These are phyloP conservation scores for Sphaeridia pumilis DNA, from an alignment of 2,888 invertebrate species.

Conservation along the genomic window DNA sequence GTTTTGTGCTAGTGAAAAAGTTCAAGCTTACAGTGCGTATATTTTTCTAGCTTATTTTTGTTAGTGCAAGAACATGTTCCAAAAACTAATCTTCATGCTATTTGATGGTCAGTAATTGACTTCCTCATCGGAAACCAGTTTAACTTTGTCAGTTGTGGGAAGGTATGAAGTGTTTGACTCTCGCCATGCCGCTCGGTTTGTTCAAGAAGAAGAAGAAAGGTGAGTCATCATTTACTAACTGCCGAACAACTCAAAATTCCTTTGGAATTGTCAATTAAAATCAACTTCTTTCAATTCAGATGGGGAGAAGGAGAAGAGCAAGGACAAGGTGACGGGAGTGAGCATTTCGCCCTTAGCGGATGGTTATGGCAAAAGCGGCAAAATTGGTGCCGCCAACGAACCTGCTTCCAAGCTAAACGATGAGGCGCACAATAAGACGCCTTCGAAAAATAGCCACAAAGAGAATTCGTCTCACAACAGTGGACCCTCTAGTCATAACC, in stretches of 20 bases:
- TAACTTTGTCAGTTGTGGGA: too few species aligned
- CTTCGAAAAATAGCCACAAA: background rate
- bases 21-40: too few species aligned
- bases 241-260: background rate
- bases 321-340: background rate
- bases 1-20: too few species aligned
- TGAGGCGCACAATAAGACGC: background rate
- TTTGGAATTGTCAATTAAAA: background rate
- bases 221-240: background rate
- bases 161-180: slow-evolving; percentile 22
- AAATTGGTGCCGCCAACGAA: background rate
- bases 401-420: background rate
- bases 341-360: background rate
- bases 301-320: background rate
- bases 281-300: background rate
- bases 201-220: slow-evolving; percentile 21
- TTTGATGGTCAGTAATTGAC: too few species aligned
- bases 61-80: too few species aligned
- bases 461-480: background rate
- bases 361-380: background rate
- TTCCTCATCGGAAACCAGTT: too few species aligned
- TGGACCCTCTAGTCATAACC: background rate
- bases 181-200: slow-evolving; percentile 30
- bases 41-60: too few species aligned
- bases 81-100: too few species aligned